These are phyloP conservation scores for Chanos chanos DNA, from an alignment of 2,797 vertebrate genomes.

Conservation along the genomic window DNA sequence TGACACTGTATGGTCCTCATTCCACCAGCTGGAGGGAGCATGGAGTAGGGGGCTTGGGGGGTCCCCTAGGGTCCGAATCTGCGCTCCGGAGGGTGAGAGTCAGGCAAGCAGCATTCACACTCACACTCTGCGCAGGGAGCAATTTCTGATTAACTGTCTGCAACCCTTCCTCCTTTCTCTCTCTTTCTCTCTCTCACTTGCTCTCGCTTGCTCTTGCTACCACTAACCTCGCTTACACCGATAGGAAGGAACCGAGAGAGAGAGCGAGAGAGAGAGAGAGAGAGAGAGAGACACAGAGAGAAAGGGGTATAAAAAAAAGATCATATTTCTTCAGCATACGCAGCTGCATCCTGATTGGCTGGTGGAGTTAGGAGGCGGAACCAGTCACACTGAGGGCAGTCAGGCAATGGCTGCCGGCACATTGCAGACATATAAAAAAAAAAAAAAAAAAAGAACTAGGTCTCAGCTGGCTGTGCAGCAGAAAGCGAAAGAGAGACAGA, in stretches of 20 bases:
- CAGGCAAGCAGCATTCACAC: conserved; percentile 37
- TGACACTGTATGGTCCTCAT: conserved; percentile 49
- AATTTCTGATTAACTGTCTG: conserved; percentile 50
- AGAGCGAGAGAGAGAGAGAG: conserved; percentile 28
- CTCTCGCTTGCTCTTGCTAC: conserved; percentile 11
- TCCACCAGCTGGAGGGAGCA: conserved; percentile 31
- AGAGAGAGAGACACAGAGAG: conserved; percentile 31
- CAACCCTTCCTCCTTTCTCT: conserved; percentile 48
- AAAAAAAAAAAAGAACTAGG: no score
- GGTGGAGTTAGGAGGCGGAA: conserved; percentile 34
- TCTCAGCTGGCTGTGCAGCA: conserved; percentile 53
- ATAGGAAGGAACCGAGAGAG: conserved; percentile 32
- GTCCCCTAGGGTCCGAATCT: conserved; percentile 45
- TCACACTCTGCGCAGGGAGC: conserved; percentile 36
- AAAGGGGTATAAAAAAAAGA: conserved; percentile 25
- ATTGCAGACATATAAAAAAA: conserved; percentile 58
- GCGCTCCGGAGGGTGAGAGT: conserved; percentile 48
- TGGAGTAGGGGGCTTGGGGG: conserved; percentile 25
- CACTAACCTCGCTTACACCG: conserved; percentile 40
- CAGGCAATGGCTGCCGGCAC: conserved; percentile 42
- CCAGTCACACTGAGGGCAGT: conserved; percentile 22
- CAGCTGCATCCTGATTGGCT: conserved; percentile 36
- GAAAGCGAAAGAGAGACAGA: conserved; percentile 34
- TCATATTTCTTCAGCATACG: conserved; percentile 49
- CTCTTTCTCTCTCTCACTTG: conserved; percentile 30